A percentile compares a stretch with the other conserved stretches of the same genome.
These are phyloP conservation scores for Drosophila pegasa DNA, from an alignment of 2,888 invertebrate genomes.

Conservation along the genomic window DNA sequence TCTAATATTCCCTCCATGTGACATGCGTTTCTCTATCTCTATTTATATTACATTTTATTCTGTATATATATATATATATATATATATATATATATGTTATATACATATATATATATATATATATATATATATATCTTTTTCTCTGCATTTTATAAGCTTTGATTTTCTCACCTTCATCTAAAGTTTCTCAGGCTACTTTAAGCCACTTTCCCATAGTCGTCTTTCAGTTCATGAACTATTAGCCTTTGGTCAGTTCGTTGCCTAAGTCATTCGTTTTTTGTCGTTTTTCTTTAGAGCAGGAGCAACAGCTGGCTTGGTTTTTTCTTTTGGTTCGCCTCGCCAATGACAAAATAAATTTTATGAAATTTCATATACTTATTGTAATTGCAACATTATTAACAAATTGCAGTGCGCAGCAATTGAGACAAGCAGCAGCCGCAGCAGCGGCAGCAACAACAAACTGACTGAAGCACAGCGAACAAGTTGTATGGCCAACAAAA, in stretches of 20 bases:
- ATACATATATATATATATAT: neutral
- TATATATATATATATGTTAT: too few species aligned
- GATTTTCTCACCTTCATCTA: neutral
- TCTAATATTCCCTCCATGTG: too few species aligned
- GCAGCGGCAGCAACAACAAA: conserved; percentile 30
- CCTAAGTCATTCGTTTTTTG: conserved; percentile 47
- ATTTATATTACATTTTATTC: neutral
- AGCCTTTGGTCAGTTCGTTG: conserved; percentile 45
- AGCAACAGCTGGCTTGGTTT: conserved; percentile 11
- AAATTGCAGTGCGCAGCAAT: conserved; percentile 67
- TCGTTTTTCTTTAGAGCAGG: neutral
- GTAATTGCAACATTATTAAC: conserved; percentile 79
- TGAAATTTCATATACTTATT: conserved; percentile 61
- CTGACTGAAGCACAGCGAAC: conserved; percentile 27
- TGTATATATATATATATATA: too few species aligned
- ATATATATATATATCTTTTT: too few species aligned
- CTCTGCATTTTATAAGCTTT: neutral
- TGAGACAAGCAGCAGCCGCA: conserved; percentile 42
- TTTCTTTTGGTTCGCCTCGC: conserved; percentile 7
- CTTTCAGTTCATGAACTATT: conserved; percentile 3
- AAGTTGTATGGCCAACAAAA: conserved; percentile 62
- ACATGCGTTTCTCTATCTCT: too few species aligned
- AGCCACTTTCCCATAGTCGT: conserved; percentile 14
- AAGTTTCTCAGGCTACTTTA: conserved; percentile 1
- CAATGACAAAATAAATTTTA: conserved; percentile 69